These are phyloP conservation scores for Calypte anna DNA, from an alignment of 2,113 vertebrate species.

Conservation along the genomic window DNA sequence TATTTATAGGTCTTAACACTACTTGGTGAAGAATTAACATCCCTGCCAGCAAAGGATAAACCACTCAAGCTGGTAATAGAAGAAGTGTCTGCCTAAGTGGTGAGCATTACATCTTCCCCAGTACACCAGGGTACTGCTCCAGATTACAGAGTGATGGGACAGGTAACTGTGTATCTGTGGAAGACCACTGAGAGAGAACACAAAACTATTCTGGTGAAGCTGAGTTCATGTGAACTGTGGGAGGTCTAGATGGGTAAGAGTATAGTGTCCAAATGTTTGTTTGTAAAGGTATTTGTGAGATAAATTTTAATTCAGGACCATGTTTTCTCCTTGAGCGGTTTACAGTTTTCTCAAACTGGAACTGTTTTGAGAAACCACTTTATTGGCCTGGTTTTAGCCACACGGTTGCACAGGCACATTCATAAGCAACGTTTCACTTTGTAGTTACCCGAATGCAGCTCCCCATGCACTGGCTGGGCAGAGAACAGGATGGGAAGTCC, in stretches of 20 bases:
- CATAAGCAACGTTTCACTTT: accelerated
- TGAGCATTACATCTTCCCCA: neutral
- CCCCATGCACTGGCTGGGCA: accelerated
- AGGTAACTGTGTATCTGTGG: no score
- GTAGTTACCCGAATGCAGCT: no score
- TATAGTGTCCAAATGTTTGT: neutral
- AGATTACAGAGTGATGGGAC: neutral
- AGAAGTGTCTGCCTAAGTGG: no score
- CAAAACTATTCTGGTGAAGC: neutral
- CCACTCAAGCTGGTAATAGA: no score
- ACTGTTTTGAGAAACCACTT: neutral
- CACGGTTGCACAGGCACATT: accelerated
- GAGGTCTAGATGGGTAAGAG: neutral
- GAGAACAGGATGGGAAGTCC: no score
- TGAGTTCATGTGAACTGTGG: neutral
- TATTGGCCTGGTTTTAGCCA: neutral
- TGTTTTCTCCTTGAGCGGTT: neutral
- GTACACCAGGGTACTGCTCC: accelerated
- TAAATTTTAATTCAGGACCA: neutral
- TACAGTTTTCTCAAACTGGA: neutral
- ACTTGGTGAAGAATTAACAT: neutral
- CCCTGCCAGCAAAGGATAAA: neutral
- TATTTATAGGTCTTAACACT: neutral
- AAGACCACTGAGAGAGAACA: no score
- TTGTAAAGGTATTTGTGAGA: neutral